Evolutionary conservation across 2,888 invertebrate genomes (phyloP), one percentile per base, ranked within the genome.

Genomic region (Ischnura elegans): DNA sequence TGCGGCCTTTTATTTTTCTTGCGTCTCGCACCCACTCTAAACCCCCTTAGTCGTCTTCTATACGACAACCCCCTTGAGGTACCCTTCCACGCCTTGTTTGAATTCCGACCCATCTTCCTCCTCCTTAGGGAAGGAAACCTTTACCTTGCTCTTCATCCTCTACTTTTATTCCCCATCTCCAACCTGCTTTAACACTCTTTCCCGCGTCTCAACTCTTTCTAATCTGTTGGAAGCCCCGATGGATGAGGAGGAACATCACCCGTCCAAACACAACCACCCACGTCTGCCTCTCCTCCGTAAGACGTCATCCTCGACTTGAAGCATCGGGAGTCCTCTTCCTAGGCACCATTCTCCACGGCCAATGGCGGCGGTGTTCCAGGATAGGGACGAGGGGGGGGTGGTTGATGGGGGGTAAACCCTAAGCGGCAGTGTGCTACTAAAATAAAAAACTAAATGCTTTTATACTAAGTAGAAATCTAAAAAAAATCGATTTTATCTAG

Each of bases 141-240:
- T 36, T 36, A 5, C 61, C 76, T 16, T 36, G n/a, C 36, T 36
- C n/a, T 29, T 1, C 36, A 29, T 6, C 76, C 36, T 25, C n/a
- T 76, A 25, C 13, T 36, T 6, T 16, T 36, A 36, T 76, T 36
- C 36, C 76, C 51, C 19, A 3, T 16, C 16, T 36, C 76, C 36
- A n/a, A n/a, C n/a, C 0, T 6, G 8, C 76, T 76, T 61, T 61
- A 2, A 2, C 61, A 61, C 25, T 25, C 61, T n/a, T 76, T 10
- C n/a, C n/a, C n/a, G 13, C 76, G 76, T 36, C 36, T 36, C 76
- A 76, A 29, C 76, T 76, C 76, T 76, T 76, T 76, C 76, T 76
- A 76, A 76, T 76, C 76, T 76, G 36, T 76, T 76, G 76, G 76
- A 76, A 76, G 43, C 45, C 86, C 87, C 87, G 10, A 36, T 36